phyloP scores from a whole-genome alignment of 35 echinoderm and acorn worm species.

The Ophiothrix spiculata region DNA sequence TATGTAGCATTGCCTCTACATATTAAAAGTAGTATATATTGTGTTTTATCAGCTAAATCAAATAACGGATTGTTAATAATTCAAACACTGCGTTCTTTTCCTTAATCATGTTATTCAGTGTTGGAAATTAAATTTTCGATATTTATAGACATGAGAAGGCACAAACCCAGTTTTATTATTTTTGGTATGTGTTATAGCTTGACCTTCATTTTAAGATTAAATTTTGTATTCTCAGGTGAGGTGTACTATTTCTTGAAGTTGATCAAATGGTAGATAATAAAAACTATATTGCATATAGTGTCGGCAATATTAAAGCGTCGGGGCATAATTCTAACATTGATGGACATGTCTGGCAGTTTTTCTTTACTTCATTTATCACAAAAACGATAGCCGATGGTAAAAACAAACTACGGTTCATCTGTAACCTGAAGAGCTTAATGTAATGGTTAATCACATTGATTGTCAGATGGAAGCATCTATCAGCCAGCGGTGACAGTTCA shows the following conservation, averaged over 20 bases:
- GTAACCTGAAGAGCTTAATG: not conserved
- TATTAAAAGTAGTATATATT: not conserved
- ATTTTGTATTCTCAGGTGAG: not conserved
- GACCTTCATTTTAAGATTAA: not conserved
- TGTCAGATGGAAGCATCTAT: not conserved
- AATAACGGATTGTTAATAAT: not conserved
- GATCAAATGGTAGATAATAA: not conserved
- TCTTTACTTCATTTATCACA: not conserved
- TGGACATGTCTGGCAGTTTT: not conserved
- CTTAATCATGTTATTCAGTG: not conserved
- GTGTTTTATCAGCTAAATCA: not conserved
- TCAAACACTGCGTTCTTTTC: not conserved
- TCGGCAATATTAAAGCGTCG: not conserved
- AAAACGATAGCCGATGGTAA: not conserved
- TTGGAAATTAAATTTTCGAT: not conserved
- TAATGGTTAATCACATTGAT: slow-evolving; percentile 3
- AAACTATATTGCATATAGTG: not conserved
- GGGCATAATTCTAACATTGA: not conserved
- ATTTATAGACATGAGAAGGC: not conserved
- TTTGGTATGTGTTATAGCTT: not conserved
- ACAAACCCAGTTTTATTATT: not conserved
- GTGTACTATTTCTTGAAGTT: not conserved
- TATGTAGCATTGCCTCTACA: not conserved
- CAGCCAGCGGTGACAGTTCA: not conserved
- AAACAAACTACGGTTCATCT: not conserved